phyloP scores from a whole-genome alignment of 2,888 invertebrate genomes.

The Thera britannica region DNA sequence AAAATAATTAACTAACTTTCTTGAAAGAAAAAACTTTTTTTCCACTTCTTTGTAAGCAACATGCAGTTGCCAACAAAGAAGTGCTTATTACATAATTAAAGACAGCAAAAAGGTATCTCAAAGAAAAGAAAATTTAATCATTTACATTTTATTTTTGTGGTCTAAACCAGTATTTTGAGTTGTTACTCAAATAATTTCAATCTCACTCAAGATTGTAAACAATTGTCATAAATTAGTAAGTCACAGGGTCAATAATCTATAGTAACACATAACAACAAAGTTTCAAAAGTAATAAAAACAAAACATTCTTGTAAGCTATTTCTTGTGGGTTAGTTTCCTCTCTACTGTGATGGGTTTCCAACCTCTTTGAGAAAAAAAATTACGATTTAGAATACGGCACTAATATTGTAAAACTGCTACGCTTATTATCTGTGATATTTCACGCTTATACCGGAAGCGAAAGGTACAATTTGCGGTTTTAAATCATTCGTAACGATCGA shows the following conservation, averaged over 20 bases:
- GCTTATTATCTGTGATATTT: conserved; percentile 44
- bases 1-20: not conserved
- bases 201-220: not conserved
- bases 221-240: too few species aligned
- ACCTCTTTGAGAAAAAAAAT: not conserved
- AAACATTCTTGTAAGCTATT: too few species aligned
- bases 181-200: not conserved
- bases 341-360: not conserved
- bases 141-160: not conserved
- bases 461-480: conserved; percentile 66
- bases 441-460: conserved; percentile 53
- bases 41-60: not conserved
- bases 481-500: conserved; percentile 55
- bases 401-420: conserved; percentile 10
- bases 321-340: too few species aligned
- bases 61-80: not conserved
- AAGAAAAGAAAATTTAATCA: conserved; percentile 17
- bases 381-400: not conserved
- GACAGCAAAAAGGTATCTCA: conserved; percentile 15
- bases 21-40: not conserved
- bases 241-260: too few species aligned
- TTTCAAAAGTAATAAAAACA: too few species aligned
- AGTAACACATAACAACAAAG: too few species aligned
- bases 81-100: conserved; percentile 17
- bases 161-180: not conserved